phyloP scores from a whole-genome alignment of 2,888 invertebrate genomes.

The Chorisops tibialis region DNA sequence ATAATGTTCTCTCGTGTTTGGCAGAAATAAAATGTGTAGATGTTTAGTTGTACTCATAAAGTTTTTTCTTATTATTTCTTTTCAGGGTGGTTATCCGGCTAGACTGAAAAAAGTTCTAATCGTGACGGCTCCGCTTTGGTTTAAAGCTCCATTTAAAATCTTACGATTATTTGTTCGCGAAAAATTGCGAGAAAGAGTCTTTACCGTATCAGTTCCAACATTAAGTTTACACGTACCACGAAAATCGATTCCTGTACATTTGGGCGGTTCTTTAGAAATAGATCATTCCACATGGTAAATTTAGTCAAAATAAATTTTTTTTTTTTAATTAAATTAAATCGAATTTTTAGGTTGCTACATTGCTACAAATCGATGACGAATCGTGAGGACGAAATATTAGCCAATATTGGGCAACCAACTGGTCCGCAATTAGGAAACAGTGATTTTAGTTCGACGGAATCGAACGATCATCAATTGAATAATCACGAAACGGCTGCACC shows the following conservation, averaged over 20 bases:
- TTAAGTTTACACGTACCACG: conserved; percentile 85
- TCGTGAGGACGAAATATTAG: conserved; percentile 57
- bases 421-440: conserved; percentile 33
- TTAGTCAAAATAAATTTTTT: neutral
- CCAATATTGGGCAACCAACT: conserved; percentile 50
- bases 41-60: too few relatives aligned
- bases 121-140: conserved; percentile 96
- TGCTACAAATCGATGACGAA: conserved; percentile 83
- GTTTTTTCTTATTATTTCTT: conserved; percentile 38
- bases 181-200: conserved; percentile 92
- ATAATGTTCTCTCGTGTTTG: too few relatives aligned
- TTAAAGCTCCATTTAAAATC: conserved; percentile 96
- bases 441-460: conserved; percentile 39
- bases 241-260: conserved; percentile 80
- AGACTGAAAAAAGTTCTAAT: conserved; percentile 95
- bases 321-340: neutral
- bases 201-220: conserved; percentile 89
- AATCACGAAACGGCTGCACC: conserved; percentile 44
- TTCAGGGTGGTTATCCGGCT: conserved; percentile 94
- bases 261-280: conserved; percentile 82
- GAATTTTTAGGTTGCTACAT: conserved; percentile 57
- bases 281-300: conserved; percentile 87
- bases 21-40: too few relatives aligned
- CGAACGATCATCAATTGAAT: conserved; percentile 44
- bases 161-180: conserved; percentile 91